Base-by-base conservation (phyloP, 2,113 vertebrate species). In the Columba livia region DNA sequence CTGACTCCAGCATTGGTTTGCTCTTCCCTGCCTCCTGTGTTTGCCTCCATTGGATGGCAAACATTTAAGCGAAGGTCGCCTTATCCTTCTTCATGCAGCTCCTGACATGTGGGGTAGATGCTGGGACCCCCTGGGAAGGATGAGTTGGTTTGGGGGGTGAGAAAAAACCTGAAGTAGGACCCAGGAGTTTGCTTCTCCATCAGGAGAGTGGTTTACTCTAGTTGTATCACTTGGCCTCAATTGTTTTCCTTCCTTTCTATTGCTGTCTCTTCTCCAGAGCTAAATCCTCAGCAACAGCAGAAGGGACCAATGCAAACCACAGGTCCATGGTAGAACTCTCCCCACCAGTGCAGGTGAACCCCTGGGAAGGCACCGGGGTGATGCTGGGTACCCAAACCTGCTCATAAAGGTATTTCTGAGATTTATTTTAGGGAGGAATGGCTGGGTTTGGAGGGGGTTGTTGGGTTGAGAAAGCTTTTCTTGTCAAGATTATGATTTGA, bases 21-120 rank as follows among this genome's bases (percentile, higher is more conserved):
- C 26, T 61, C 51, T 65, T 73, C 58, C 26, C 69, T 93, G 32
- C 48, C 57, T 92, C 31, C 38, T 47, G 8, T 29, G 28, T 50
- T 57, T 23, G 2, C 11, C 64, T 47, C 29, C 7, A 1, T 85
- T 42, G 34, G 11, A 10, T 3, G 71, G n/a, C 61, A 79, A n/a
- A 44, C 5, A 10, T 42, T 72, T 56, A 42, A 65, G 70, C 31
- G 14, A 50, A 58, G n/a, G 42, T 16, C 26, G 25, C 32, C 47
- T 78, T 51, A 40, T n/a, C 19, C 72, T 78, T 56, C 1, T 0
- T 51, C 75, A 3, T 0, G 0, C 8, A 29, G 75, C 40, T 71
- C 40, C 57, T 47, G 74, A 40, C 14, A 8, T 0, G 1, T 13
- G 9, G 60, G 36, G 26, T 29, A 53, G 48, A 64, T 15, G 24